phyloP scores from a whole-genome alignment of 1,140 invertebrate genomes.

The Euwallacea similis region DNA sequence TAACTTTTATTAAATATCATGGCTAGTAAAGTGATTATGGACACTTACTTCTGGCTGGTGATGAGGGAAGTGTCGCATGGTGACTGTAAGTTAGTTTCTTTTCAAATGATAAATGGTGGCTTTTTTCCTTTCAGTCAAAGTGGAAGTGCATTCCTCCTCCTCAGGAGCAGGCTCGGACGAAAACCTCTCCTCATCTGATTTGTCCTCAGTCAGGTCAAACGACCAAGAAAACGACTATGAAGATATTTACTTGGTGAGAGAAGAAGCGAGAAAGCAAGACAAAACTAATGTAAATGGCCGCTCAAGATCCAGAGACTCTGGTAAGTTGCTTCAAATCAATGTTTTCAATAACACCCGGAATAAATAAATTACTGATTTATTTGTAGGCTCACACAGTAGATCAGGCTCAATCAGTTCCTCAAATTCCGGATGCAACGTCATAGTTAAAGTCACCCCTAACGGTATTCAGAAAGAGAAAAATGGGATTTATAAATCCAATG shows the following conservation, averaged over 20 bases:
- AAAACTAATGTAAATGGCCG: constrained; percentile 45
- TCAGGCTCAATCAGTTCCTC: constrained; percentile 62
- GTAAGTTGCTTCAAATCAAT: constrained; percentile 47
- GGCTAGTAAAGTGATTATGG: neutral
- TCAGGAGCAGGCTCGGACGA: constrained; percentile 63
- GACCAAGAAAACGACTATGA: constrained; percentile 72
- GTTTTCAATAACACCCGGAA: neutral
- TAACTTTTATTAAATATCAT: neutral
- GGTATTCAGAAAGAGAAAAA: constrained; percentile 33
- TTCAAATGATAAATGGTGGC: neutral
- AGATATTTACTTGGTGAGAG: constrained; percentile 69
- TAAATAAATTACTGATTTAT: neutral
- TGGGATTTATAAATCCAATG: constrained; percentile 44
- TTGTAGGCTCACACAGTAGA: constrained; percentile 65
- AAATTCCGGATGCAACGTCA: constrained; percentile 51
- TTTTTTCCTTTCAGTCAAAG: constrained; percentile 59
- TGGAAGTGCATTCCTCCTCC: constrained; percentile 66
- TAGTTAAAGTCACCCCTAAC: constrained; percentile 46
- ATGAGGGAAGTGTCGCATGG: constrained; percentile 3
- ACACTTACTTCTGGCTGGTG: constrained; percentile 11
- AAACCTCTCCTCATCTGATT: constrained; percentile 60
- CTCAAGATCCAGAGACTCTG: constrained; percentile 63
- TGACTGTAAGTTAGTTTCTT: constrained; percentile 2
- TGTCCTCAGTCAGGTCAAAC: constrained; percentile 56
- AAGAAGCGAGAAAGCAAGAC: constrained; percentile 54